These are phyloP conservation scores for Onchidella celtica DNA, from an alignment of 2,888 invertebrate genomes.

Conservation along the genomic window DNA sequence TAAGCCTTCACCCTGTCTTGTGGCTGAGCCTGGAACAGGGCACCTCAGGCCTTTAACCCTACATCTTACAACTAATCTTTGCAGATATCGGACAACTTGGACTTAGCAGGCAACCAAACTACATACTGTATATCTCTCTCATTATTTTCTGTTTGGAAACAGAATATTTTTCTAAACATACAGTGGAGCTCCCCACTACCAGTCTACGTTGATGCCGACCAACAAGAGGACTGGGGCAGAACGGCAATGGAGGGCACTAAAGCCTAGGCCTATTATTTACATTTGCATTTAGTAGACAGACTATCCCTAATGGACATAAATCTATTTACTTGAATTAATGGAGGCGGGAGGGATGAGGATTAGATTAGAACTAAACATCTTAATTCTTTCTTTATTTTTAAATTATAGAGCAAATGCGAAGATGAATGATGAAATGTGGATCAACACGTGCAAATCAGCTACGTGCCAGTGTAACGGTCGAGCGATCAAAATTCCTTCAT, in stretches of 20 bases:
- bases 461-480: not conserved
- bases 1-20: not conserved
- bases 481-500: not conserved
- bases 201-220: not conserved
- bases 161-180: not conserved
- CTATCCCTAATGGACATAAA: not conserved
- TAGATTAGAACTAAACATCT: not conserved
- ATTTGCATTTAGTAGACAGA: not conserved
- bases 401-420: not conserved
- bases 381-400: not conserved
- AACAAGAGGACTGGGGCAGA: not conserved
- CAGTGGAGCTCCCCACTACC: not conserved
- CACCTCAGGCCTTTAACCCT: not conserved
- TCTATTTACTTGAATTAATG: not conserved
- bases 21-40: not conserved
- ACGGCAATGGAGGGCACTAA: not conserved
- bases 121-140: not conserved
- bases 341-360: not conserved
- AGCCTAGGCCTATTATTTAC: not conserved
- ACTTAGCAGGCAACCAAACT: not conserved
- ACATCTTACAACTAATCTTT: not conserved
- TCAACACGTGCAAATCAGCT: not conserved
- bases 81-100: not conserved
- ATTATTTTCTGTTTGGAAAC: not conserved
- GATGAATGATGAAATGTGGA: not conserved